These are phyloP conservation scores for Ciconia nigra DNA, from an alignment of 2,797 vertebrate genomes.

Conservation along the genomic window DNA sequence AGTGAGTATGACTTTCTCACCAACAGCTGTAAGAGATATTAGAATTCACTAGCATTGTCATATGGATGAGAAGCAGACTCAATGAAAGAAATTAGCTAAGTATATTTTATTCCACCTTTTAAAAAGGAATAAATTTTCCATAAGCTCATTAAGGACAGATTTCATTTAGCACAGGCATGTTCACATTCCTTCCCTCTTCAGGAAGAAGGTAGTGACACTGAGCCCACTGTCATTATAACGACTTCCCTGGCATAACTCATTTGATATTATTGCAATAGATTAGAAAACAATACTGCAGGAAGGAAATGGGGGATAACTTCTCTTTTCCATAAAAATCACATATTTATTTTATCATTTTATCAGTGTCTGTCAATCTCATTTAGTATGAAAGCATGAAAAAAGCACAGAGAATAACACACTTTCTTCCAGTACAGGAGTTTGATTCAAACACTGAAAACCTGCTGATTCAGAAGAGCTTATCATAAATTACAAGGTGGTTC, in stretches of 20 bases:
- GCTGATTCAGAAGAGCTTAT: not conserved
- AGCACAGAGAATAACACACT: not conserved
- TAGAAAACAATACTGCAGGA: not conserved
- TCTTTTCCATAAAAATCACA: not conserved
- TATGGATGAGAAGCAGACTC: not conserved
- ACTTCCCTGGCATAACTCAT: not conserved
- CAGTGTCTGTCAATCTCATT: not conserved
- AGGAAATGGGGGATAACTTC: not conserved
- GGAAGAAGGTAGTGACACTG: not conserved
- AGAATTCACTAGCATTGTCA: not conserved
- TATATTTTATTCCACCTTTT: not conserved
- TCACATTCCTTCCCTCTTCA: not conserved
- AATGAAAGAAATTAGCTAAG: not conserved
- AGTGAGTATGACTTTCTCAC: fast-evolving
- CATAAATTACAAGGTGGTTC: not conserved
- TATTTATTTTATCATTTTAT: not conserved
- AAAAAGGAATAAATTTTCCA: not conserved
- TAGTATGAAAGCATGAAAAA: not conserved
- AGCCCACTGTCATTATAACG: not conserved
- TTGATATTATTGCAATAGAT: not conserved
- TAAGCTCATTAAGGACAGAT: not conserved
- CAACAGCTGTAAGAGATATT: not conserved
- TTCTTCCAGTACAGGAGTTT: not conserved
- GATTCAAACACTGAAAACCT: not conserved
- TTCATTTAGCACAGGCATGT: not conserved